Evolutionary conservation across 2,888 invertebrate species (phyloP), one percentile per base, ranked within the genome.

Genomic region (Caenorhabditis sinica): DNA sequence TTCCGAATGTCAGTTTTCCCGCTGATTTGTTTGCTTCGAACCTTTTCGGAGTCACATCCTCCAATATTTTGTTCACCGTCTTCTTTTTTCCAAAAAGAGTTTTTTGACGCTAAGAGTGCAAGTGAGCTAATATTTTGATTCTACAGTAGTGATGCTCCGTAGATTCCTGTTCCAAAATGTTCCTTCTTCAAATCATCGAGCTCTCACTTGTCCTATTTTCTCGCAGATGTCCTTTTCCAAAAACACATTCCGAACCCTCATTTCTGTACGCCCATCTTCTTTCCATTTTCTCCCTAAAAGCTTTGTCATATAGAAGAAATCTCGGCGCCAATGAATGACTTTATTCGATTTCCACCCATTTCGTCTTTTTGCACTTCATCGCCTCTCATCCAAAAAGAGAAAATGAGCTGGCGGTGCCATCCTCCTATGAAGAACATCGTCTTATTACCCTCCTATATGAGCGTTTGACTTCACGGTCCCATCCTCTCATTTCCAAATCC

Each of bases 321-420:
- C 68, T 9, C 63, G 71, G 56, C 71, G 43, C 71, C 63, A 79
- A 65, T 79, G 53, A 77, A 60, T 69, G 71, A 79, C 79, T 79
- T 71, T 45, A 79, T 80, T 73, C 51, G 69, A 43, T 56, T 69
- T 56, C 56, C 36, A 33, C 65, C 43, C 56, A 61, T 77, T 43
- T 61, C 66, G 33, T 65, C 60, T 28, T 60, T 63, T 40, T 60
- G 68, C 76, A 76, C 76, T 69, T 71, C 77, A 30, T 66, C 40
- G 17, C 23, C 30, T 36, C 17, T 28, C 61, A n/a, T 51, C n/a
- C 51, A 36, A 30, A 33, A 73, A 53, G 49, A 30, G 0, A 43
- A n/a, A 15, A 43, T 28, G 20, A 53, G 51, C n/a, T 33, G 25
- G 49, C 40, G 17, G 33, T 33, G 36, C 74, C 51, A 51, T 28